Evolutionary conservation across 2,888 invertebrate genomes (phyloP), one percentile per base, ranked within the genome.

Genomic region (Macrophya alboannulata): DNA sequence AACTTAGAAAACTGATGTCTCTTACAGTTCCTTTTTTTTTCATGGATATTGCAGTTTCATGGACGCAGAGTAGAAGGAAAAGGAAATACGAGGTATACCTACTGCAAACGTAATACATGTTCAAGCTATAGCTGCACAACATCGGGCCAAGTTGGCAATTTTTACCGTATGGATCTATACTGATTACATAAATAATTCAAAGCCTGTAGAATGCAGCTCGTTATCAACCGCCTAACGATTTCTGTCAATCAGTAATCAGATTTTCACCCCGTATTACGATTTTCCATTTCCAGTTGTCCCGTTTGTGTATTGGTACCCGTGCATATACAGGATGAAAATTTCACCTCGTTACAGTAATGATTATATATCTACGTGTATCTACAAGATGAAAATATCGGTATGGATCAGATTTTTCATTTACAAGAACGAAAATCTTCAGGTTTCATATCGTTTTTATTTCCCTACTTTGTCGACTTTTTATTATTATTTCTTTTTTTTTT

Each of bases 171-270:
- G 81, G 81, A 81, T 81, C 43, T 31, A n/a, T 81, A 62, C 90
- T 92, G 91, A 92, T 92, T 92, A 90, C 92, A 92, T 92, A 92
- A 92, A 92, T 92, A 92, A 92, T 92, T 92, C 92, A 92, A 91
- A 90, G 89, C 88, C 77, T 51, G 51, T 55, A 31, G 55, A 51
- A 77, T 55, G 77, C 51, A 55, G 77, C 77, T 77, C 77, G 77
- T 77, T 77, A 77, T 77, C 55, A 77, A 77, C n/a, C n/a, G 9
- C 77, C 37, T 77, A 51, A 77, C 77, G 37, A 77, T 77, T 45
- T n/a, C 51, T 43, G 77, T 77, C 51, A 77, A 77, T 77, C 77
- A 37, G 77, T 77, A 77, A 55, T 77, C 55, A 55, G 51, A 77
- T 55, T 77, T 77, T 55, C 55, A 12, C 4, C 15, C 45, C 21